phyloP scores from a whole-genome alignment of 2,888 invertebrate species.

The Criorhina ranunculi region DNA sequence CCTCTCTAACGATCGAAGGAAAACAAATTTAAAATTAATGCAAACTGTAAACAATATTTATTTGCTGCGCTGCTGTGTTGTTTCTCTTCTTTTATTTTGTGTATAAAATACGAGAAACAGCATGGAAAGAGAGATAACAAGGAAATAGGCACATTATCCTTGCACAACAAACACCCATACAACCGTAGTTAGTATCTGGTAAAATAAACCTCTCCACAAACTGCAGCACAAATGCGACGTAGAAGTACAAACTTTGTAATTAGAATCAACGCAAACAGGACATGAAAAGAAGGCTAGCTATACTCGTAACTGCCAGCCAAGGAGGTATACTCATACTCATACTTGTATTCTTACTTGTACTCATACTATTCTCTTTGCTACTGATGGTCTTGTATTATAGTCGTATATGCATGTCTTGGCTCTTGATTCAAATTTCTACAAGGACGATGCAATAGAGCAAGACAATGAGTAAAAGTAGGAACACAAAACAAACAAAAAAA shows the following conservation, averaged over 20 bases:
- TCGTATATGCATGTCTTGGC: conserved; percentile 70
- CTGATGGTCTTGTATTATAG: too few species aligned
- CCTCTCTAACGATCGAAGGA: conserved; percentile 60
- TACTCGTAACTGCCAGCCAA: conserved; percentile 5
- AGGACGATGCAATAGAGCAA: conserved; percentile 76
- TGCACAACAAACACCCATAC: conserved; percentile 35
- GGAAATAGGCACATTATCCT: conserved; percentile 75
- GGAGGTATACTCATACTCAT: too few species aligned
- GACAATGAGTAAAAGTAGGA: conserved; percentile 55
- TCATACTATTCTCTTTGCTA: conserved; percentile 35
- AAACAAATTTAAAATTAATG: conserved; percentile 68
- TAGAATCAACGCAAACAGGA: conserved; percentile 76
- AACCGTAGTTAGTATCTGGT: background rate
- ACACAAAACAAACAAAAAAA: conserved; percentile 40
- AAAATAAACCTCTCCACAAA: conserved; percentile 41
- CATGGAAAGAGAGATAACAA: conserved; percentile 63
- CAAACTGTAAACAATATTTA: conserved; percentile 71
- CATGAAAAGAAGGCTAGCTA: conserved; percentile 51
- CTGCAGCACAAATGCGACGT: conserved; percentile 73
- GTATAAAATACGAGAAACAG: conserved; percentile 14
- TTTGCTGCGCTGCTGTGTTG: conserved; percentile 47
- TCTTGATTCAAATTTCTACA: conserved; percentile 73
- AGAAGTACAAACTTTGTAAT: conserved; percentile 74
- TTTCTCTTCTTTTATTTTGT: background rate
- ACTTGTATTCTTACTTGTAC: too few species aligned